Percentiles rank a stretch among this genome's conserved stretches.
Evolutionary conservation across 2,113 vertebrate species (phyloP).

Genomic region (Phaethornis superciliosus): DNA sequence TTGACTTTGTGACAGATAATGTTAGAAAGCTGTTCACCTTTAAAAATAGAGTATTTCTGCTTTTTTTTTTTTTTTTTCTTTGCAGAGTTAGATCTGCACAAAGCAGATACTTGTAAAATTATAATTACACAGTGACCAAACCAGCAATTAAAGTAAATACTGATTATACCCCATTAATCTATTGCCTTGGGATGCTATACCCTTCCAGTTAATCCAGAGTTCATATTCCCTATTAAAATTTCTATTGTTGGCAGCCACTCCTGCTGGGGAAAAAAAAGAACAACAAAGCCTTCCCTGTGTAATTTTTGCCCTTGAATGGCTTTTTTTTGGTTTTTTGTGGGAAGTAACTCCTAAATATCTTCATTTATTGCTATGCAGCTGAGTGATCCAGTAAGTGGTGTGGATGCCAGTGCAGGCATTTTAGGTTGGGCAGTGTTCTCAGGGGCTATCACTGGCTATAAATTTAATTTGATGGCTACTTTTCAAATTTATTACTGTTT

Average conservation of each 20-base stretch:
- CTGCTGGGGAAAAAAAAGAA: neutral
- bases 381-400: neutral
- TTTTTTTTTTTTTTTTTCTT: neutral
- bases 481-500: constrained; percentile 54
- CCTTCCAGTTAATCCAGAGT: neutral
- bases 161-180: neutral
- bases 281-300: neutral
- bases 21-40: neutral
- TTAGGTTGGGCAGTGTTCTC: neutral
- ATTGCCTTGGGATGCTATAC: neutral
- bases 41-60: neutral
- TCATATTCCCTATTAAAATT: neutral
- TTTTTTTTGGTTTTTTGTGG: neutral
- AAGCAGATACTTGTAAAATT: neutral
- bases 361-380: constrained; percentile 23
- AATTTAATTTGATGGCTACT: constrained; percentile 53
- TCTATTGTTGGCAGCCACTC: neutral
- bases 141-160: neutral
- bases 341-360: neutral
- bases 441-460: constrained; percentile 19
- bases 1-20: neutral
- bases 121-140: neutral
- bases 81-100: neutral
- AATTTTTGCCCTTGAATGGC: neutral
- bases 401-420: neutral